Conservation (phyloP, 2,797 vertebrate genomes). For the Uromys caudimaculatus region DNA sequence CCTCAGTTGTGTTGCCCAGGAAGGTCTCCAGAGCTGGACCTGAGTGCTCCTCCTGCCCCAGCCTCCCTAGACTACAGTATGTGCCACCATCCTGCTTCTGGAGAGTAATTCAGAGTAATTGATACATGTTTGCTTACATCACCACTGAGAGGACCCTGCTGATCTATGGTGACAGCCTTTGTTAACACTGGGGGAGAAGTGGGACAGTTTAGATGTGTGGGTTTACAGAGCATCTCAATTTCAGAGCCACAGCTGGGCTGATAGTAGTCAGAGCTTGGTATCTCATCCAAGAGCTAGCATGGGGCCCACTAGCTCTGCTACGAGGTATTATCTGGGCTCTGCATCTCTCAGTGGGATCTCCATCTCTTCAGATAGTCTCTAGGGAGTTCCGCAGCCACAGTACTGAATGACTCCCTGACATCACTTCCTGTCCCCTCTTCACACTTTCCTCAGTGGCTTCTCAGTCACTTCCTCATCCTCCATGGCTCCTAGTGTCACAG, state of each 20-base stretch:
- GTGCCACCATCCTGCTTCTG: background rate
- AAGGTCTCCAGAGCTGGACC: background rate
- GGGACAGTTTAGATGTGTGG: background rate
- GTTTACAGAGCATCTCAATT: background rate
- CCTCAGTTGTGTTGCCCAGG: background rate
- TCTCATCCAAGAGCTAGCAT: constrained; percentile 41
- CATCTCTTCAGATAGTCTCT: constrained; percentile 25
- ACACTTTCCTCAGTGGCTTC: constrained; percentile 56
- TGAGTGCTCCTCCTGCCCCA: background rate
- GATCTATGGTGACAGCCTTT: background rate
- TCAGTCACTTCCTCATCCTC: background rate
- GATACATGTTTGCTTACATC: background rate
- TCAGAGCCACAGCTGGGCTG: background rate
- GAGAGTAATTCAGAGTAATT: constrained; percentile 32
- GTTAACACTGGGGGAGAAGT: background rate
- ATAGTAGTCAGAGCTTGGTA: constrained; percentile 18
- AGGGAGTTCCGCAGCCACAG: background rate
- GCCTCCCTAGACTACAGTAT: background rate
- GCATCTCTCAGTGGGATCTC: background rate
- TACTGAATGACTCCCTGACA: constrained; percentile 12
- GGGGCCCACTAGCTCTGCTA: constrained; percentile 52
- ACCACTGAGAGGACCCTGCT: background rate
- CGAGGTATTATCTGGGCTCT: constrained; percentile 51
- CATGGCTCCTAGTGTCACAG: background rate
- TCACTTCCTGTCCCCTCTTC: background rate